phyloP scores from a whole-genome alignment of 2,113 vertebrate genomes.

The Vanacampus margaritifer region DNA sequence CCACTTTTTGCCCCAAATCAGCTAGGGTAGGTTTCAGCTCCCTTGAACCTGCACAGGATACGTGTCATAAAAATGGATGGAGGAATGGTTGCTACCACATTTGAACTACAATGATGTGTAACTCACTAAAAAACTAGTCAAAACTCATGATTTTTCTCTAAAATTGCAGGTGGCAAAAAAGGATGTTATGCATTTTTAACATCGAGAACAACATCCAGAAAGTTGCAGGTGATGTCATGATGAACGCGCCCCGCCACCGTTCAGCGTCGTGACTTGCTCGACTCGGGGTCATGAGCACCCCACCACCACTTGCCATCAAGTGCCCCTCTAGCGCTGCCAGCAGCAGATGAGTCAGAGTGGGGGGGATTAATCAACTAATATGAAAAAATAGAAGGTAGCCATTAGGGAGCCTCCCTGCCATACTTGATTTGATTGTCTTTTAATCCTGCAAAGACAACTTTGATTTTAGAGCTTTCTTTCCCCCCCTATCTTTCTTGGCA shows the following conservation, averaged over 20 bases:
- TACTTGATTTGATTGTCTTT: conserved; percentile 2
- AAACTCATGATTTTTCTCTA: no score
- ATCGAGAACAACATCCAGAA: background rate
- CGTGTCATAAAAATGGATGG: no score
- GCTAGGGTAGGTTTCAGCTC: no score
- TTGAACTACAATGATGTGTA: no score
- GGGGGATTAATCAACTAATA: conserved; percentile 4
- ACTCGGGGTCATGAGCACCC: background rate
- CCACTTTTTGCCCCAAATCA: no score
- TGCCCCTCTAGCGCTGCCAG: background rate
- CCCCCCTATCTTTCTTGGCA: background rate
- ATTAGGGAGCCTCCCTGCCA: background rate
- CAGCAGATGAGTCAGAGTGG: background rate
- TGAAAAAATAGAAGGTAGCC: background rate
- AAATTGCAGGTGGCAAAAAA: no score
- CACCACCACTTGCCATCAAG: background rate
- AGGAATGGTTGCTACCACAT: no score
- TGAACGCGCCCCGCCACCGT: background rate
- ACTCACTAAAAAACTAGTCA: no score
- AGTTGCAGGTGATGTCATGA: background rate
- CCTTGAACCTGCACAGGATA: no score
- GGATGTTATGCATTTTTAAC: background rate
- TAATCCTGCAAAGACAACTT: background rate
- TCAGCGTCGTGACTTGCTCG: background rate
- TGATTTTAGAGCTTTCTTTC: background rate